Percentiles rank a stretch among this genome's conserved stretches.
Conservation (phyloP, 1,140 invertebrate species). For the Platorchestia sp. region DNA sequence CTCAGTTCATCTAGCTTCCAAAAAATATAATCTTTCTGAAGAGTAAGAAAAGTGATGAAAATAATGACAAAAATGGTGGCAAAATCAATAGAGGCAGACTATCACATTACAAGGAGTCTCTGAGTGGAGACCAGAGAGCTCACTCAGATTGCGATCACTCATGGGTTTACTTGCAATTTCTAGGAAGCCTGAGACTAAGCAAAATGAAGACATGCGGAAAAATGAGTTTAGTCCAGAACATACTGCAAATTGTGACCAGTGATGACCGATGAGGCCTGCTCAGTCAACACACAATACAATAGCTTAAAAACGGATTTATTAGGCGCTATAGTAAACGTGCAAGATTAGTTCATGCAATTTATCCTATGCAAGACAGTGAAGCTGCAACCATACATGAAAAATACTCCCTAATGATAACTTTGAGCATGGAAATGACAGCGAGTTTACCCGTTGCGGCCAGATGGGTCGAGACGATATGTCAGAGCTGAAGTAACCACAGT, state of each 20-base stretch:
- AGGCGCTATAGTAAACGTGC: neutral
- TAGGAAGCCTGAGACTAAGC: too few relatives aligned
- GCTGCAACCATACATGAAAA: neutral
- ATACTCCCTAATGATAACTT: neutral
- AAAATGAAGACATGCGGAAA: too few relatives aligned
- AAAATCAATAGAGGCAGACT: neutral
- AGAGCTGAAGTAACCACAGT: neutral
- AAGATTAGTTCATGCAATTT: conserved; percentile 1
- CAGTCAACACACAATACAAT: neutral
- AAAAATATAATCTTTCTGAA: too few relatives aligned
- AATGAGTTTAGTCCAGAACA: too few relatives aligned
- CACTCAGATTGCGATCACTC: too few relatives aligned
- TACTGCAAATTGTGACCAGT: too few relatives aligned
- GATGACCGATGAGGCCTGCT: neutral
- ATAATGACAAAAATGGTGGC: too few relatives aligned
- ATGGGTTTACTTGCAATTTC: too few relatives aligned
- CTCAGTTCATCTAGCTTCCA: neutral
- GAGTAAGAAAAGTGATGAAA: neutral
- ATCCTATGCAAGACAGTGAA: neutral
- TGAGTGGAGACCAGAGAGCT: too few relatives aligned
- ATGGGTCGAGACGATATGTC: neutral
- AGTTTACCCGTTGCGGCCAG: neutral
- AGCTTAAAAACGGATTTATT: neutral
- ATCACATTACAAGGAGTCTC: too few relatives aligned
- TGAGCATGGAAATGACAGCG: neutral